A percentile compares a stretch with the other conserved stretches of the same genome.
Conservation (phyloP, 2,113 vertebrate species). For the Galeopterus variegatus region DNA sequence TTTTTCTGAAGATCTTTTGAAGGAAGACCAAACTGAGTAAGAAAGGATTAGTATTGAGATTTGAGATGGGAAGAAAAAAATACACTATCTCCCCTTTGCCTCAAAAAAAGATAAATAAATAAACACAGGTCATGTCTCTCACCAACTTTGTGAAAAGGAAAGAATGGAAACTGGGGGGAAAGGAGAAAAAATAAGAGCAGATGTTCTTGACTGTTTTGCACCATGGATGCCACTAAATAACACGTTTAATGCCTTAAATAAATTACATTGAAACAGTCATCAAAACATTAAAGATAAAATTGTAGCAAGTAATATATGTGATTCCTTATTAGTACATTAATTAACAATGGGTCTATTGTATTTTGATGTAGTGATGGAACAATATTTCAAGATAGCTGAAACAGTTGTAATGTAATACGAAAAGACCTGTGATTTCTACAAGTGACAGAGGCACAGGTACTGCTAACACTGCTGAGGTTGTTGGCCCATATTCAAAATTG, state of each 20-base stretch:
- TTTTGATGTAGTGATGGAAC: neutral
- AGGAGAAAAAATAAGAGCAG: neutral
- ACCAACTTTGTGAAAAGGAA: neutral
- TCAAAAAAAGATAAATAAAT: neutral
- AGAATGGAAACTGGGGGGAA: neutral
- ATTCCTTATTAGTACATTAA: neutral
- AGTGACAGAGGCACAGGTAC: neutral
- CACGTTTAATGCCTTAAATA: neutral
- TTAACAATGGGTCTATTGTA: neutral
- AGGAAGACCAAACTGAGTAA: neutral
- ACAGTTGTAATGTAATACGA: neutral
- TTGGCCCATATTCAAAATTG: neutral
- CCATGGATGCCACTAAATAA: neutral
- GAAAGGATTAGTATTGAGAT: neutral
- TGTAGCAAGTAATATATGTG: neutral
- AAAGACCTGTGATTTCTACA: neutral
- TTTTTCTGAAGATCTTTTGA: neutral
- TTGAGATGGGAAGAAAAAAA: slow-evolving; percentile 14
- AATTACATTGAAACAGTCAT: neutral
- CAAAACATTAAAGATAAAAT: neutral
- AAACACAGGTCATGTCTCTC: neutral
- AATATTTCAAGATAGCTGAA: neutral
- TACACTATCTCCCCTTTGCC: slow-evolving; percentile 3
- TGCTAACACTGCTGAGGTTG: neutral
- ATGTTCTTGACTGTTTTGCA: neutral